Base-by-base conservation (phyloP, 2,888 invertebrate species). In the Rhagonycha fulva region DNA sequence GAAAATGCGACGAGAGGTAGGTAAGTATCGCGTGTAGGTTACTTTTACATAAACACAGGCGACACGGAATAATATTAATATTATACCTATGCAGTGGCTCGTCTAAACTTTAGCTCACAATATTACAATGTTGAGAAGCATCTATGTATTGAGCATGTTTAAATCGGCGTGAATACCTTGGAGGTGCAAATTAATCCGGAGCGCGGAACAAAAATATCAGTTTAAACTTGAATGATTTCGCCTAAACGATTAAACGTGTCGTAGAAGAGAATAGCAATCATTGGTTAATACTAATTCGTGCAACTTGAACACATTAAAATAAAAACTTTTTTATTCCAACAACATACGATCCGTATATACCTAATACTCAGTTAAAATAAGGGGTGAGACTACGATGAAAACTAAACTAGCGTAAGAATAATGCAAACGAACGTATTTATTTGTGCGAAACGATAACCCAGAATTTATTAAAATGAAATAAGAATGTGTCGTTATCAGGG, bases 381-480 rank as follows among this genome's bases (percentile, higher is more conserved):
- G 11, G 28, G 19, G 30, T 24, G 19, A 71, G 32, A 67, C 62
- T 30, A 47, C 32, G 30, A 28, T 68, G 61, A 30, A 63, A 28
- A 71, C 66, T 24, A 47, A 73, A 72, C 62, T 72, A 66, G 72
- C 67, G 72, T 67, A 67, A 32, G 70, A 76, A 74, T 68, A 76
- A 47, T 47, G 47, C 47, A 47, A 73, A 76, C 67, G 72, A 73
- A 76, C 74, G 76, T 70, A 73, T 71, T 76, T 70, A 73, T 71
- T 76, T 74, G 73, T 66, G 67, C 47, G 75, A 78, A 72, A 69
- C 73, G 80, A 81, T 81, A 81, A 81, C 80, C 81, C 79, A 77
- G 75, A 78, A 73, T 86, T 86, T 87, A 87, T 86, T 86, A 85
- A 87, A 78, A 87, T 84, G 86, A 87, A 87, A 87, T 87, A 87